A percentile compares a stretch with the other conserved stretches of the same genome.
Evolutionary conservation across 2,888 invertebrate species (phyloP).

Genomic region (Odontocerum albicorne): DNA sequence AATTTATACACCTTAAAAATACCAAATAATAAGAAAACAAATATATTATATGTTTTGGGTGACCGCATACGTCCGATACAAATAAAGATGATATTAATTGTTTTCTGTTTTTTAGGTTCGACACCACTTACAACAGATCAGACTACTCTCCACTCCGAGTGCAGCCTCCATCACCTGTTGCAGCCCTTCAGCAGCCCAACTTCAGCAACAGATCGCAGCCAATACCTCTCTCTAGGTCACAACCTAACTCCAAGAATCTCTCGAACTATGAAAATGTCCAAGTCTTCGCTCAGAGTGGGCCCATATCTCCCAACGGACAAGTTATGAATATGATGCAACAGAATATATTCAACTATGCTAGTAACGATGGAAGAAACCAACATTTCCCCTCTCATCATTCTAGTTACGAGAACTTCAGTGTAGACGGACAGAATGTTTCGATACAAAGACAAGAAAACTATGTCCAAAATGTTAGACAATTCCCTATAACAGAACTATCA

Average conservation of each 20-base stretch:
- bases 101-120: conserved; percentile 47
- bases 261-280: conserved; percentile 62
- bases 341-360: conserved; percentile 25
- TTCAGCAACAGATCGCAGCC: too few relatives aligned
- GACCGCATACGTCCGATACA: too few relatives aligned
- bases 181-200: conserved; percentile 4
- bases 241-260: conserved; percentile 42
- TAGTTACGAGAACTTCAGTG: conserved; percentile 42
- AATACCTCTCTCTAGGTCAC: not conserved
- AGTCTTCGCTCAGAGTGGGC: conserved; percentile 42
- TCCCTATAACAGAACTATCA: conserved; percentile 46
- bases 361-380: conserved; percentile 37
- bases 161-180: conserved; percentile 16
- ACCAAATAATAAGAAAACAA: too few relatives aligned
- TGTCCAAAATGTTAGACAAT: conserved; percentile 41
- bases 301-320: conserved; percentile 42
- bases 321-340: conserved; percentile 44
- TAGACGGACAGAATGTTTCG: conserved; percentile 32
- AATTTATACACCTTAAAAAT: too few relatives aligned
- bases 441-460: conserved; percentile 51
- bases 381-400: conserved; percentile 40
- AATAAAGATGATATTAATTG: too few relatives aligned
- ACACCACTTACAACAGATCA: conserved; percentile 50
- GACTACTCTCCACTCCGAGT: conserved; percentile 21
- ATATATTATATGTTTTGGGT: too few relatives aligned